Conservation (phyloP, 1,140 invertebrate species). For the Trichoplusia ni region DNA sequence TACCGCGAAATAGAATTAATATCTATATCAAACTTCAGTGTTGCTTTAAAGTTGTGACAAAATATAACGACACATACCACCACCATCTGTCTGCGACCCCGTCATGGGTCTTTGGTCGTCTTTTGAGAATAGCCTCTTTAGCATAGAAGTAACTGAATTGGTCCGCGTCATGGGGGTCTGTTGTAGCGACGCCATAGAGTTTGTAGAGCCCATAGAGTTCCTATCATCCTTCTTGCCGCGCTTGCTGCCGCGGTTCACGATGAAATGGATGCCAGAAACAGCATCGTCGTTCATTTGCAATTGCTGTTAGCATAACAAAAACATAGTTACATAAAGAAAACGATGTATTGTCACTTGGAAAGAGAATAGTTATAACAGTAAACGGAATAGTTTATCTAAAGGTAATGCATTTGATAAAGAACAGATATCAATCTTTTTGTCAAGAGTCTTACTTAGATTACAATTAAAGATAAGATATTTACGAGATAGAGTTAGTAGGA, state of each 20-base stretch:
- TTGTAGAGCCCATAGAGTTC: constrained; percentile 78
- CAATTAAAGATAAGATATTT: constrained; percentile 4
- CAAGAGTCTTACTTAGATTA: not conserved
- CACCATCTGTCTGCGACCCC: constrained; percentile 64
- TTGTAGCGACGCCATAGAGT: constrained; percentile 78
- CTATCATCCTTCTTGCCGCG: constrained; percentile 70
- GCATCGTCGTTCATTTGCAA: constrained; percentile 84
- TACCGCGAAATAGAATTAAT: too few relatives aligned
- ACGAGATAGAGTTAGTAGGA: not conserved
- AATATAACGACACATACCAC: too few relatives aligned
- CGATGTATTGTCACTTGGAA: too few relatives aligned
- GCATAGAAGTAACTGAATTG: constrained; percentile 87
- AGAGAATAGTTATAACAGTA: too few relatives aligned
- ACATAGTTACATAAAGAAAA: too few relatives aligned
- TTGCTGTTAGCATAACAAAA: constrained; percentile 57
- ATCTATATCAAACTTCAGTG: too few relatives aligned
- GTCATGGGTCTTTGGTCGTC: constrained; percentile 81
- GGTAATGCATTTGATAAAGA: not conserved
- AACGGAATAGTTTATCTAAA: too few relatives aligned
- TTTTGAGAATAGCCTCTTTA: constrained; percentile 88
- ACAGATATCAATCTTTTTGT: constrained; percentile 1
- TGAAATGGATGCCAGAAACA: constrained; percentile 87
- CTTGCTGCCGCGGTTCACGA: constrained; percentile 81
- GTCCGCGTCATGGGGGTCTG: constrained; percentile 86
- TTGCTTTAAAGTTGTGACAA: too few relatives aligned